Base-by-base conservation (phyloP, 2,888 invertebrate species). In the Philaethria dido region DNA sequence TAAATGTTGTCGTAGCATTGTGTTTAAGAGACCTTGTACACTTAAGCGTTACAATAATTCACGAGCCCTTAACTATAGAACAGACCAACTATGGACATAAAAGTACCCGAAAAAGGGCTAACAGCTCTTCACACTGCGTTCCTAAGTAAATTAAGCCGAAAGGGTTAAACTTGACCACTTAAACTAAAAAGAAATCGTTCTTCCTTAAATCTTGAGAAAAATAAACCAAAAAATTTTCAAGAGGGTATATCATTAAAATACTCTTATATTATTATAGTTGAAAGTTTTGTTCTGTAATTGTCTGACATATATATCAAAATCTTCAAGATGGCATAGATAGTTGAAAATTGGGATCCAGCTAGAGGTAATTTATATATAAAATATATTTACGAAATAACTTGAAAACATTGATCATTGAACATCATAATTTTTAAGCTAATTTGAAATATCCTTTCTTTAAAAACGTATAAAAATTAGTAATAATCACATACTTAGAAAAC, bases 211-310 rank as follows among this genome's bases (percentile, higher is more conserved):
- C 16, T 52, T 29, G 29, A 72, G 75, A 74, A 74, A 76, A 79
- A 80, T 83, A 81, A 81, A 86, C 86, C 77, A 80, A 79, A 22
- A 22, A 25, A n/a, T 29, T 25, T 2, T 29, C 0, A 25, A 16
- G 45, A 45, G 3, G 16, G 8, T 5, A 48, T n/a, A n/a, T 50
- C 0, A 22, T 48, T n/a, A 14, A 48, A 25, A 2, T 22, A 14
- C 2, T 14, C 20, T 47, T 22, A 1, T 20, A 29, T 29, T 4
- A 29, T 29, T 4, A 29, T 29, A 29, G 29, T n/a, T n/a, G n/a
- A n/a, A n/a, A n/a, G n/a, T n/a, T n/a, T n/a, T n/a, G n/a, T n/a
- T n/a, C n/a, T n/a, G n/a, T n/a, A n/a, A n/a, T n/a, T n/a, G n/a
- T n/a, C n/a, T n/a, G n/a, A n/a, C n/a, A n/a, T n/a, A n/a, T n/a